These are phyloP conservation scores for Podargus strigoides DNA, from an alignment of 2,797 vertebrate genomes.

Conservation along the genomic window DNA sequence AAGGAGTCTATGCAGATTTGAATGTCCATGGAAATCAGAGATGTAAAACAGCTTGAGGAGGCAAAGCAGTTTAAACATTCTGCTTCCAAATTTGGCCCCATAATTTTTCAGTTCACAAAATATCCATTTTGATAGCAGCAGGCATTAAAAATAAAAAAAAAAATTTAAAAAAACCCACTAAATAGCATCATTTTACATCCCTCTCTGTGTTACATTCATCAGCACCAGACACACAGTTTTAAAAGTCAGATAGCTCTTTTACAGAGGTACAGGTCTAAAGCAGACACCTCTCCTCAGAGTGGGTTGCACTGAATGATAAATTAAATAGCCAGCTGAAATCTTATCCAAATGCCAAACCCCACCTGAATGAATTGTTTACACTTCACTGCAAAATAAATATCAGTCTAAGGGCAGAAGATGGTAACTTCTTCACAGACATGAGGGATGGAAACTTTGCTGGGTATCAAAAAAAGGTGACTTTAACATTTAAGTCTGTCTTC, in stretches of 20 bases:
- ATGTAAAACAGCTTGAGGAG: not conserved
- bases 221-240: not conserved
- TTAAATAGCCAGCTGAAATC: conserved; percentile 12
- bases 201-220: not conserved
- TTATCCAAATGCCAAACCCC: conserved; percentile 11
- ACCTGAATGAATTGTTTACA: not conserved
- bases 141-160: not conserved
- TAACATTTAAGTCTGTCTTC: not conserved
- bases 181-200: not conserved
- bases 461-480: not conserved
- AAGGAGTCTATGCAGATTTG: not conserved
- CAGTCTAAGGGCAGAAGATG: not conserved
- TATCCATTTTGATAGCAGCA: not conserved
- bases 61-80: not conserved
- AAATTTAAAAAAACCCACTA: too few species aligned
- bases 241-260: not conserved
- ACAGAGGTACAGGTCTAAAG: not conserved
- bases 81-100: not conserved
- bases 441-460: not conserved
- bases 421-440: not conserved
- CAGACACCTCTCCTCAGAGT: not conserved
- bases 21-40: not conserved
- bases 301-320: not conserved
- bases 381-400: conserved; percentile 19
- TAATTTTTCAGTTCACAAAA: not conserved